phyloP scores from a whole-genome alignment of 2,797 vertebrate species.

The Typhlichthys subterraneus region DNA sequence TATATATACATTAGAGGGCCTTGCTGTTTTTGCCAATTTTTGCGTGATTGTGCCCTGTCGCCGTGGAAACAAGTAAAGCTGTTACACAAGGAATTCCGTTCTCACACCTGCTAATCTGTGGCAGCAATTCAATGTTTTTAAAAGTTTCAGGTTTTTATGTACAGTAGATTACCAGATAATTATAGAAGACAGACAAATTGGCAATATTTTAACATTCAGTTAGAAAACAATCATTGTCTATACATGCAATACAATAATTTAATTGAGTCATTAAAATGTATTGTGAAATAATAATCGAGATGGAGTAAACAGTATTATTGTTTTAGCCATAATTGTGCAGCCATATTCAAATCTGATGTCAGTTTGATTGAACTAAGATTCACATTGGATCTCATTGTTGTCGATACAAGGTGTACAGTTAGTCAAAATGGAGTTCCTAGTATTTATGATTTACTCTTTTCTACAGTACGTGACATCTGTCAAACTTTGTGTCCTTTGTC shows the following conservation, averaged over 20 bases:
- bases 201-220: too few species aligned
- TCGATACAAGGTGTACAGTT: constrained; percentile 11
- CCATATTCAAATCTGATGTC: not conserved
- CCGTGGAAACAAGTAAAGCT: constrained; percentile 42
- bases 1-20: constrained; percentile 61
- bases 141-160: not conserved
- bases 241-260: too few species aligned
- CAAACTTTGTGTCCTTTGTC: constrained; percentile 73
- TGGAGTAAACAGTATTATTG: not conserved
- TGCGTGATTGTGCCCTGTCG: constrained; percentile 59
- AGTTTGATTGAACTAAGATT: not conserved
- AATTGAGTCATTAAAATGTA: not conserved
- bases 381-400: not conserved
- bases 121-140: not conserved
- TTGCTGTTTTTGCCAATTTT: constrained; percentile 54
- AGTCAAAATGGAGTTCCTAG: constrained; percentile 32
- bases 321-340: not conserved
- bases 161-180: not conserved
- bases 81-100: constrained; percentile 20
- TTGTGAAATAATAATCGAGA: not conserved
- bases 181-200: not conserved
- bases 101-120: constrained; percentile 19
- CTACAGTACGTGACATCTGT: constrained; percentile 46
- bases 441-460: constrained; percentile 28
- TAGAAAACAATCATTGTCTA: too few species aligned